Conservation (phyloP, 2,888 invertebrate species). For the Lycophotia porphyrea region DNA sequence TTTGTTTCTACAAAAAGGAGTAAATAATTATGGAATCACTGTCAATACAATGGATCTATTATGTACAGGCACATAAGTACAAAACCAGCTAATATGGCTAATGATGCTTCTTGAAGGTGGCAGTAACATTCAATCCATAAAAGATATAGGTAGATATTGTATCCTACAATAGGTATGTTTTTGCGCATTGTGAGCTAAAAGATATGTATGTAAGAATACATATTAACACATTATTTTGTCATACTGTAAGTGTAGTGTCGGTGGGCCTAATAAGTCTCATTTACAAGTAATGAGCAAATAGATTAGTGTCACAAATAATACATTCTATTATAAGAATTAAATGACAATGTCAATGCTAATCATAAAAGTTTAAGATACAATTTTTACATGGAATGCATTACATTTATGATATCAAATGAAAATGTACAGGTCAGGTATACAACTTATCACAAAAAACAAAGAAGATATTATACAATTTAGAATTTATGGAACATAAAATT, state of each 20-base stretch:
- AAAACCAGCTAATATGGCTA: slow-evolving; percentile 47
- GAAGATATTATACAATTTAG: slow-evolving; percentile 13
- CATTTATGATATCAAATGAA: slow-evolving; percentile 33
- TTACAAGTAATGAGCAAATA: slow-evolving; percentile 50
- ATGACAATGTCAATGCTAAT: slow-evolving; percentile 33
- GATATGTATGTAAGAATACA: background rate
- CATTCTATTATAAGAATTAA: slow-evolving; percentile 15
- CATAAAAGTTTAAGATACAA: slow-evolving; percentile 16
- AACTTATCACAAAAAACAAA: slow-evolving; percentile 40
- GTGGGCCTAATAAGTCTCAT: slow-evolving; percentile 61
- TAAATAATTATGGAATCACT: slow-evolving; percentile 16
- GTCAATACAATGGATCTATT: slow-evolving; percentile 17
- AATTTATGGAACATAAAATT: slow-evolving; percentile 35
- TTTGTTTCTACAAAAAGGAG: background rate
- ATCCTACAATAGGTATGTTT: slow-evolving; percentile 1
- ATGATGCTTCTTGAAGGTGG: background rate
- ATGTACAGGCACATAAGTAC: slow-evolving; percentile 60
- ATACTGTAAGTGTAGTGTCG: slow-evolving; percentile 20
- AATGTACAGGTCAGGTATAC: slow-evolving; percentile 26
- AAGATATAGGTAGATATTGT: background rate
- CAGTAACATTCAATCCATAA: background rate
- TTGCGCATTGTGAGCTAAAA: slow-evolving; percentile 18
- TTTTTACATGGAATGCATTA: slow-evolving; percentile 64
- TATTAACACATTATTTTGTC: slow-evolving; percentile 15
- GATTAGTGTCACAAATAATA: slow-evolving; percentile 35